Evolutionary conservation across 1,140 invertebrate genomes (phyloP).

Genomic region (Leptoteleia sp.): DNA sequence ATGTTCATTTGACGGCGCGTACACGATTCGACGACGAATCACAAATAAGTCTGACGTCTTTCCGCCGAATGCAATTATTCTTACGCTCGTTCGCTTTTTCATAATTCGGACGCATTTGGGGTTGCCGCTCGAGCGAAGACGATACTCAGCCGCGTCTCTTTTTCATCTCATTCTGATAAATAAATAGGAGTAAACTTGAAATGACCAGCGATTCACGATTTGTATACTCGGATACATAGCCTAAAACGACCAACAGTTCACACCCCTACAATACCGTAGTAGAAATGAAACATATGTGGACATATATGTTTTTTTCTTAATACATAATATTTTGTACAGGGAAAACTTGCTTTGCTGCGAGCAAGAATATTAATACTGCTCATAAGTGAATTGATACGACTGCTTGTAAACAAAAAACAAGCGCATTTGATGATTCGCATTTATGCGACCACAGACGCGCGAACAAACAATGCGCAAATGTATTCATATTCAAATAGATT

Average conservation of each 20-base stretch:
- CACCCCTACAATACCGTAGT: too few relatives aligned
- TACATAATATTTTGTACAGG: too few relatives aligned
- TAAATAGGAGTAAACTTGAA: too few relatives aligned
- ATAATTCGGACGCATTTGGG: slow-evolving; percentile 26
- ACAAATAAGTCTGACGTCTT: slow-evolving; percentile 40
- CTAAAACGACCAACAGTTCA: too few relatives aligned
- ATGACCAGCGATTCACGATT: too few relatives aligned
- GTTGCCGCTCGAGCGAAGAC: slow-evolving; percentile 11
- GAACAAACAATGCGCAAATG: slow-evolving; percentile 44
- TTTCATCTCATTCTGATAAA: too few relatives aligned
- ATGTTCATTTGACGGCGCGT: slow-evolving; percentile 49
- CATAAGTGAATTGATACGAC: slow-evolving; percentile 35
- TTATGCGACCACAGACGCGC: slow-evolving; percentile 44
- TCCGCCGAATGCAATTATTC: slow-evolving; percentile 37
- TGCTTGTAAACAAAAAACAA: slow-evolving; percentile 43
- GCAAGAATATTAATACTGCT: neutral
- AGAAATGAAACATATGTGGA: too few relatives aligned
- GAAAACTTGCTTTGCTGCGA: too few relatives aligned
- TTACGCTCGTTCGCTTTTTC: slow-evolving; percentile 39
- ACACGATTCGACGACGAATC: slow-evolving; percentile 36
- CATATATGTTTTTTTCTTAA: too few relatives aligned
- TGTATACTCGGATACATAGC: too few relatives aligned
- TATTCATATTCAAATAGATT: slow-evolving; percentile 61
- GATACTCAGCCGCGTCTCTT: too few relatives aligned
- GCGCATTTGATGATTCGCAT: slow-evolving; percentile 43